Conservation (phyloP, 1,140 invertebrate species). For the Diabrotica virgifera region DNA sequence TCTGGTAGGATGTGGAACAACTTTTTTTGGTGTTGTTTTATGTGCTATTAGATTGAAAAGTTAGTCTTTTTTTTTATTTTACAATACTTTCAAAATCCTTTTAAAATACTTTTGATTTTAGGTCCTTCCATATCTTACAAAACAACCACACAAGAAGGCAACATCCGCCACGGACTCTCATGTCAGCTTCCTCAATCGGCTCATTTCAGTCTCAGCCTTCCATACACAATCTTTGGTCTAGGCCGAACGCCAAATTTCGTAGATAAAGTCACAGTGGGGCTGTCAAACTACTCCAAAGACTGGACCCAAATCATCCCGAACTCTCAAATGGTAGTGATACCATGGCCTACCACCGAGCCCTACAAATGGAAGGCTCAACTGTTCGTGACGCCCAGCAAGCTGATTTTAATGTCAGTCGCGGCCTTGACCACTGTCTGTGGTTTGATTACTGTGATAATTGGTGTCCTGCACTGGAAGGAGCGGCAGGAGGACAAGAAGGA, state of each 20-base stretch:
- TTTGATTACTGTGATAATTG: conserved; percentile 81
- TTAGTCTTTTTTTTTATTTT: too few species aligned
- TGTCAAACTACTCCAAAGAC: conserved; percentile 65
- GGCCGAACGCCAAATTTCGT: conserved; percentile 97
- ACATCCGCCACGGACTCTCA: conserved; percentile 67
- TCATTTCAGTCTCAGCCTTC: conserved; percentile 87
- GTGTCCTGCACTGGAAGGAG: conserved; percentile 90
- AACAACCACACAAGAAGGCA: conserved; percentile 81
- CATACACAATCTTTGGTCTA: conserved; percentile 92
- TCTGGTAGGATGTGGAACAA: too few species aligned
- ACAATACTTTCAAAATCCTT: too few species aligned
- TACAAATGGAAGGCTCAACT: conserved; percentile 87
- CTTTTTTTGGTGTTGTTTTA: too few species aligned
- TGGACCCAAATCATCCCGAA: conserved; percentile 95
- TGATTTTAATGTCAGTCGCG: conserved; percentile 88
- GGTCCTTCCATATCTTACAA: conserved; percentile 82
- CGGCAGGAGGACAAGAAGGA: conserved; percentile 87
- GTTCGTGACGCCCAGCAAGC: conserved; percentile 93
- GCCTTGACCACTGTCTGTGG: conserved; percentile 85
- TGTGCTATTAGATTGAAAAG: too few species aligned
- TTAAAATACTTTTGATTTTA: background rate
- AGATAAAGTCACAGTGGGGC: conserved; percentile 81
- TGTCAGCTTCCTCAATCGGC: conserved; percentile 91
- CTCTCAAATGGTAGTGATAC: conserved; percentile 95
- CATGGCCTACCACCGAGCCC: conserved; percentile 75